A percentile compares a stretch with the other conserved stretches of the same genome.
Conservation (phyloP, 2,113 vertebrate genomes). For the Sebastes fasciatus region DNA sequence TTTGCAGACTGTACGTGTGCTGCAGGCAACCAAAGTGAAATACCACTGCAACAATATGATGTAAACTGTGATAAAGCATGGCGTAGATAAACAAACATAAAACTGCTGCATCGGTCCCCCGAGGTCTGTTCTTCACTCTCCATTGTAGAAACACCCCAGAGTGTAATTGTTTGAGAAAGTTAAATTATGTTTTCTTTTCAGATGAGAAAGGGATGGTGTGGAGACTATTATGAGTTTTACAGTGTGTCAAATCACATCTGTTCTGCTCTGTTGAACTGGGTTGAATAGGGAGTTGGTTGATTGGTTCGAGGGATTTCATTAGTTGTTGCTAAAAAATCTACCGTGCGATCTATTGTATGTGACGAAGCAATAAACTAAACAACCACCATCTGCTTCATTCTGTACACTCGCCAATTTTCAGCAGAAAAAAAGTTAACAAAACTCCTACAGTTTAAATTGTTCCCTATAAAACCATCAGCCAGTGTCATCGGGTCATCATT, state of each 20-base stretch:
- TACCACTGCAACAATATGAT: conserved; percentile 55
- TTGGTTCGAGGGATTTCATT: conserved; percentile 30
- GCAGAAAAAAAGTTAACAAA: conserved; percentile 36
- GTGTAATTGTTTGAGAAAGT: conserved; percentile 52
- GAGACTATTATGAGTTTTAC: conserved; percentile 31
- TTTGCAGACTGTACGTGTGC: conserved; percentile 4
- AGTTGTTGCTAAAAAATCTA: conserved; percentile 30
- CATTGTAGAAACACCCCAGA: conserved; percentile 10
- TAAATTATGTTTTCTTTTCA: conserved; percentile 51
- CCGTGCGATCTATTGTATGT: conserved; percentile 26
- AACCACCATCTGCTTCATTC: conserved; percentile 30
- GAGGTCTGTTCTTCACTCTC: conserved; percentile 3
- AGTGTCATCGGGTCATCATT: background rate
- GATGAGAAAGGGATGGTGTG: conserved; percentile 10
- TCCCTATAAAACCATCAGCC: background rate
- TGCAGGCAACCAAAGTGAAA: conserved; percentile 53
- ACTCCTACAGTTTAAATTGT: background rate
- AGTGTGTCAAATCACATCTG: conserved; percentile 20
- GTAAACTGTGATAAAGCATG: conserved; percentile 47
- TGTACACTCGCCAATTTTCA: background rate
- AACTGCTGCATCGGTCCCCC: conserved; percentile 30
- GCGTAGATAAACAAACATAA: conserved; percentile 43
- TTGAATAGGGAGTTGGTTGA: conserved; percentile 25
- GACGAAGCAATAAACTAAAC: conserved; percentile 33
- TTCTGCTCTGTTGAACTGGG: conserved; percentile 37